Evolutionary conservation across 2,797 vertebrate genomes (phyloP), one percentile per base, ranked within the genome.

Genomic region (Pipistrellus nathusii): DNA sequence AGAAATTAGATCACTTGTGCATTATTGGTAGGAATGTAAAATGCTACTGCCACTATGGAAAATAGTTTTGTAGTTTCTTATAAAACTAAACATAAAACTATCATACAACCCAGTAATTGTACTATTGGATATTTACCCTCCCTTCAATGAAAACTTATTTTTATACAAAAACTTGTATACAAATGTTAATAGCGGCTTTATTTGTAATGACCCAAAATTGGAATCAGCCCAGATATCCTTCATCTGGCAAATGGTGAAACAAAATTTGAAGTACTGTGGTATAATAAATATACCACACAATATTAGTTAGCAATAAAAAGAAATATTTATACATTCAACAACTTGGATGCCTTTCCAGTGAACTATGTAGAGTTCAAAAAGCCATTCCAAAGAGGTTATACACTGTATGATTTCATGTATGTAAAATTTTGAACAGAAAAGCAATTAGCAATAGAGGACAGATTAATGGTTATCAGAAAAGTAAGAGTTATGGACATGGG

Each of bases 21-120:
- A 87, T 3, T 89, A 44, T 25, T 77, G 27, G 44, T 6, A 80
- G 35, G 18, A 88, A 71, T 75, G 30, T 38, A 72, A 86, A 81
- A 82, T 25, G 35, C 48, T 17, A 81, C 0, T 76, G 18, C 7
- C 23, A 68, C 5, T 35, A 38, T 14, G 20, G 72, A 75, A 90
- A 95, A 88, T 6, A 72, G 35, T 55, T 62, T 35, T 30, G 27
- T 14, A 30, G 59, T 87, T 89, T 80, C 85, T 80, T 94, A 64
- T 7, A 90, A 93, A 96, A 82, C 48, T 71, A 91, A 89, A 84
- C 23, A 93, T 57, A n/a, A 84, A 93, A 90, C 82, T 78, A 85
- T 41, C 64, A 64, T 23, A 78, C 59, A 38, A 94, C 30, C 62
- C 32, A 75, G 55, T 41, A 95, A 88, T 55, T 89, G 3, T 81